These are phyloP conservation scores for Cephus rjabovi DNA, from an alignment of 2,888 invertebrate genomes.

Conservation along the genomic window DNA sequence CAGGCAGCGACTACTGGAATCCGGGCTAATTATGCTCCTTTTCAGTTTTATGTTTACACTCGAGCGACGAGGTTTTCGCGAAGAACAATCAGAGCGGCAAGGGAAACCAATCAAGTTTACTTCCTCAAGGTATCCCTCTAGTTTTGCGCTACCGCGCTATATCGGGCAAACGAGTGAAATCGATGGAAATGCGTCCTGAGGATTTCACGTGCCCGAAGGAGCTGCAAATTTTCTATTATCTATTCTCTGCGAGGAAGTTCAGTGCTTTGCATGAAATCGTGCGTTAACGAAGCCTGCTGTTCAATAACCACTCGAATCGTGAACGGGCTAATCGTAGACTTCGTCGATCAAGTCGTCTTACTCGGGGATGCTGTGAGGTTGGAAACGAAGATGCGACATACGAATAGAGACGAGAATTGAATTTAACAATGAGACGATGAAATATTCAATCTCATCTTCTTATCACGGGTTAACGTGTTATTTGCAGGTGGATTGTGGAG, in stretches of 20 bases:
- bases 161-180: background rate
- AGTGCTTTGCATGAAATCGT: background rate
- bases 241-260: background rate
- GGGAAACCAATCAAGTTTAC: background rate
- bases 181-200: background rate
- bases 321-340: background rate
- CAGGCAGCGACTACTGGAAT: background rate
- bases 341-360: background rate
- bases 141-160: background rate
- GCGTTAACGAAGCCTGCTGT: background rate
- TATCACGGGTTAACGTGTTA: background rate
- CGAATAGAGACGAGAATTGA: background rate
- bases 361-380: background rate
- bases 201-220: background rate
- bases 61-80: background rate
- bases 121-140: background rate
- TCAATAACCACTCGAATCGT: background rate
- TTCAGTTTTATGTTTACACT: constrained; percentile 21
- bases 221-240: background rate
- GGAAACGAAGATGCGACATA: background rate
- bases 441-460: background rate
- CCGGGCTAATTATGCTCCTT: constrained; percentile 23
- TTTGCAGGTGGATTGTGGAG: too few species aligned
- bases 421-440: too few species aligned
- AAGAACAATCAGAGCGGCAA: background rate